Conservation (phyloP, 2,888 invertebrate species). For the Diloba caeruleocephala region DNA sequence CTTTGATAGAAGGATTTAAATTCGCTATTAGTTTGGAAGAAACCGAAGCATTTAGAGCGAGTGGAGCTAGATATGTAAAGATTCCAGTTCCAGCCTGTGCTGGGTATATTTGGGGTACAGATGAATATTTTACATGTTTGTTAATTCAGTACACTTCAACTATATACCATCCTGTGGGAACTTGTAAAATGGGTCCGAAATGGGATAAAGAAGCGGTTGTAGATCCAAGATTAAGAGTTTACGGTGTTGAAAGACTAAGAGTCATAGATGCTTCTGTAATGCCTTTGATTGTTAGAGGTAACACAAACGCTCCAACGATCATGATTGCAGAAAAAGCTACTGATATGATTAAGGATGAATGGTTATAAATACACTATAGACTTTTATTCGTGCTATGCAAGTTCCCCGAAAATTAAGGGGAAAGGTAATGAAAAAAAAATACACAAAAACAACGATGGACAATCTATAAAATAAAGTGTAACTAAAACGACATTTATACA, state of each 20-base stretch:
- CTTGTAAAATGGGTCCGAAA: conserved; percentile 92
- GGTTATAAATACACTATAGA: conserved; percentile 62
- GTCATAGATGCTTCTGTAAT: conserved; percentile 92
- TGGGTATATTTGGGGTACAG: conserved; percentile 87
- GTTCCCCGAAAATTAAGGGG: too few relatives aligned
- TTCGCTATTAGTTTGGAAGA: conserved; percentile 89
- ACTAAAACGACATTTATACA: too few relatives aligned
- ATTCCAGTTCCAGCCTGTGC: conserved; percentile 90
- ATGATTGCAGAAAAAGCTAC: conserved; percentile 96
- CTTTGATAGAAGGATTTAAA: conserved; percentile 90
- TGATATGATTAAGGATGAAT: conserved; percentile 92
- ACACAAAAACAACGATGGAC: too few relatives aligned
- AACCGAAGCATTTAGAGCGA: conserved; percentile 88
- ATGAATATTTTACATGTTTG: conserved; percentile 91
- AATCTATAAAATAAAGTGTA: too few relatives aligned
- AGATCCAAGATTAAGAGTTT: conserved; percentile 90
- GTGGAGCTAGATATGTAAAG: conserved; percentile 88
- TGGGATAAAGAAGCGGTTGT: conserved; percentile 91
- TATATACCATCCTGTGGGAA: conserved; percentile 92
- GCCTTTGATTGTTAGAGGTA: conserved; percentile 91
- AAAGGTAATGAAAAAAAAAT: too few relatives aligned
- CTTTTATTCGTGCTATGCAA: too few relatives aligned
- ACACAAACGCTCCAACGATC: conserved; percentile 95
- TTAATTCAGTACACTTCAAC: conserved; percentile 91
- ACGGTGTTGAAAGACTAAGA: conserved; percentile 90